Conservation (phyloP, 30 jellyfish, hydroid and myxozoan genomes). For the Aurelia aurita region DNA sequence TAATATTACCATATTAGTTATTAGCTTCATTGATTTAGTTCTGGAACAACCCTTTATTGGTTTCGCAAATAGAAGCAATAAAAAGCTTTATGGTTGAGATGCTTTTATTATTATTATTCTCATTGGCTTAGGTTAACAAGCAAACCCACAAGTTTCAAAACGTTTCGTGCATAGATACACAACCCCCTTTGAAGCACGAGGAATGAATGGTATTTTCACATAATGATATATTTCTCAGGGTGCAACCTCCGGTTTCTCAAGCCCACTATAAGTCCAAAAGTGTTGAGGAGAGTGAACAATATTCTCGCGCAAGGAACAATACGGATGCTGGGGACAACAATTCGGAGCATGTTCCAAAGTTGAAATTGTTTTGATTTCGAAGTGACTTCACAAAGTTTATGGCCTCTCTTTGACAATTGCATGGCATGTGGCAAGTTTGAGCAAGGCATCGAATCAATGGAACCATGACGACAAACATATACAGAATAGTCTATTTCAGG, state of each 20-base stretch:
- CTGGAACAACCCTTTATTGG: too few relatives aligned
- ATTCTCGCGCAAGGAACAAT: slow-evolving; percentile 38
- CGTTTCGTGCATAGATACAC: neutral
- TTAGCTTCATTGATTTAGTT: too few relatives aligned
- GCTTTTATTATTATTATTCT: too few relatives aligned
- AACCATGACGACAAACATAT: slow-evolving; percentile 68
- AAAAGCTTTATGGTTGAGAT: too few relatives aligned
- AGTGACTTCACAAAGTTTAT: slow-evolving; percentile 11
- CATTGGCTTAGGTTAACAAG: too few relatives aligned
- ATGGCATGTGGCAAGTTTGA: slow-evolving; percentile 4
- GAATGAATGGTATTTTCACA: slow-evolving; percentile 49
- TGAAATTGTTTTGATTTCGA: slow-evolving; percentile 9
- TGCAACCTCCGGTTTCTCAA: slow-evolving; percentile 43
- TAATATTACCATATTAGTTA: too few relatives aligned
- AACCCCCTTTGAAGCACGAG: slow-evolving; percentile 28
- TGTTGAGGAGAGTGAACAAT: neutral
- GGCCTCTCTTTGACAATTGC: slow-evolving; percentile 33
- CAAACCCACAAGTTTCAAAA: too few relatives aligned
- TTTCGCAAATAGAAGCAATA: too few relatives aligned
- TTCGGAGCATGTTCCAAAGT: slow-evolving; percentile 11
- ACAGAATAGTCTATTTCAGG: slow-evolving; percentile 15
- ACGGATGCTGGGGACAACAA: slow-evolving; percentile 1
- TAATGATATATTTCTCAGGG: slow-evolving; percentile 36
- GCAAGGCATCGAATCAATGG: slow-evolving; percentile 18
- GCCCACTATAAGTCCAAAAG: neutral